These are phyloP conservation scores for Patagioenas fasciata DNA, from an alignment of 2,113 vertebrate species.

Conservation along the genomic window DNA sequence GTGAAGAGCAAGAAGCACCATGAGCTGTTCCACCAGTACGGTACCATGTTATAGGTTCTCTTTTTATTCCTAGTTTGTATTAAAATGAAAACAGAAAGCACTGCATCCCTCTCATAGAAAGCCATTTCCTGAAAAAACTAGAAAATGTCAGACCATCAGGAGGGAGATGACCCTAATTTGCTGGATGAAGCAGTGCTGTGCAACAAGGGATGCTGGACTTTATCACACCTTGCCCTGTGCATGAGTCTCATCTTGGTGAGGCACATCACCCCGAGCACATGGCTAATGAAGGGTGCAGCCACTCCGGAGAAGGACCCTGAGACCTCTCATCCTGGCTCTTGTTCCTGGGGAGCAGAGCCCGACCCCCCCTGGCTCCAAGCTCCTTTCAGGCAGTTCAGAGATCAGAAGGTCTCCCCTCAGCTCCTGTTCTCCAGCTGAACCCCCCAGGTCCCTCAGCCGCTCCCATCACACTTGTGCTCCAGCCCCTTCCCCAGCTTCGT, in stretches of 20 bases:
- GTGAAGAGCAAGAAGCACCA: background rate
- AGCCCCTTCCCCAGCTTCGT: too few species aligned
- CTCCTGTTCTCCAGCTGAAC: too few species aligned
- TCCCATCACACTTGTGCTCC: too few species aligned
- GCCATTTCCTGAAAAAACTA: background rate
- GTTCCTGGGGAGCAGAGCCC: too few species aligned
- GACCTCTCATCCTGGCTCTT: too few species aligned
- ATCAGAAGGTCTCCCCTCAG: too few species aligned
- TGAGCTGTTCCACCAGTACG: fast-evolving
- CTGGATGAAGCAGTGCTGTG: background rate
- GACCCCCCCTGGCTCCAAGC: too few species aligned
- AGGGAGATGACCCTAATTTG: background rate
- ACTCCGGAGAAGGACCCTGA: background rate
- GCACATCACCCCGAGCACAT: too few species aligned
- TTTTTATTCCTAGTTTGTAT: background rate
- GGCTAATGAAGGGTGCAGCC: background rate
- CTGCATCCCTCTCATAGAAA: background rate
- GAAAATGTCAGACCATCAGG: background rate
- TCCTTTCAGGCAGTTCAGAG: too few species aligned
- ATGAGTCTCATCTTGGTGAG: background rate
- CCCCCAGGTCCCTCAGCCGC: too few species aligned
- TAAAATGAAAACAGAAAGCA: background rate
- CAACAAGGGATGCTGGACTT: background rate
- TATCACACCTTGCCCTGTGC: background rate
- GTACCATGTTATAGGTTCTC: background rate